Evolutionary conservation across 1,140 invertebrate genomes (phyloP).

Genomic region (Philotrypesis tridentata): DNA sequence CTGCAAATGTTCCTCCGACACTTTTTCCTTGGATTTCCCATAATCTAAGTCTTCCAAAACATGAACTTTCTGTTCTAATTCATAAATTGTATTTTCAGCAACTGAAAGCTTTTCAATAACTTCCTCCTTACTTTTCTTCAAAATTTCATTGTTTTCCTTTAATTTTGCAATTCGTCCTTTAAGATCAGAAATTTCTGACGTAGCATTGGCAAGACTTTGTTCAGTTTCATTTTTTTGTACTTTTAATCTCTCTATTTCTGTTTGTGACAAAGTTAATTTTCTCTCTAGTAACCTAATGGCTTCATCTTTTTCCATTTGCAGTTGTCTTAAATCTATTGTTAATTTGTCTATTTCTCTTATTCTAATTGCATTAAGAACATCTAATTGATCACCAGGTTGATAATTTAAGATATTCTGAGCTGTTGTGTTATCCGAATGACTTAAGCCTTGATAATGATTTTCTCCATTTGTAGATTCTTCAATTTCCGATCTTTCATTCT

Average conservation of each 20-base stretch:
- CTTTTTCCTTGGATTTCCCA: constrained; percentile 62
- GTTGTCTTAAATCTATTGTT: constrained; percentile 60
- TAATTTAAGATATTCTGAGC: background rate
- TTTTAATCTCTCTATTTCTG: constrained; percentile 60
- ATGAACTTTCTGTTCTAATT: constrained; percentile 65
- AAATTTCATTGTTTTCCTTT: constrained; percentile 61
- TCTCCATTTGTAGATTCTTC: constrained; percentile 63
- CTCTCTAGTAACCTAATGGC: constrained; percentile 58
- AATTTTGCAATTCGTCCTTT: constrained; percentile 60
- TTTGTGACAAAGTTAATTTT: constrained; percentile 61
- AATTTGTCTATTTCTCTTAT: constrained; percentile 62
- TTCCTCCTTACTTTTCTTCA: constrained; percentile 66
- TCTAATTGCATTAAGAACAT: constrained; percentile 64
- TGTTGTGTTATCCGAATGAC: background rate
- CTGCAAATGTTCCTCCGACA: constrained; percentile 66
- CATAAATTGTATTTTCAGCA: constrained; percentile 59
- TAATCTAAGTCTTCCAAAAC: constrained; percentile 64
- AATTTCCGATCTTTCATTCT: constrained; percentile 57
- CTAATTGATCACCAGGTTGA: constrained; percentile 64
- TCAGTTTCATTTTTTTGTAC: constrained; percentile 63
- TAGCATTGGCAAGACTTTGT: constrained; percentile 64
- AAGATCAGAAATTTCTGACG: constrained; percentile 64
- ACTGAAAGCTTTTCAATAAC: constrained; percentile 63
- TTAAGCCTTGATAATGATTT: constrained; percentile 35
- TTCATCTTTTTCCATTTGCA: constrained; percentile 59